Conservation (phyloP, 2,113 vertebrate genomes). For the Spheniscus mendiculus region DNA sequence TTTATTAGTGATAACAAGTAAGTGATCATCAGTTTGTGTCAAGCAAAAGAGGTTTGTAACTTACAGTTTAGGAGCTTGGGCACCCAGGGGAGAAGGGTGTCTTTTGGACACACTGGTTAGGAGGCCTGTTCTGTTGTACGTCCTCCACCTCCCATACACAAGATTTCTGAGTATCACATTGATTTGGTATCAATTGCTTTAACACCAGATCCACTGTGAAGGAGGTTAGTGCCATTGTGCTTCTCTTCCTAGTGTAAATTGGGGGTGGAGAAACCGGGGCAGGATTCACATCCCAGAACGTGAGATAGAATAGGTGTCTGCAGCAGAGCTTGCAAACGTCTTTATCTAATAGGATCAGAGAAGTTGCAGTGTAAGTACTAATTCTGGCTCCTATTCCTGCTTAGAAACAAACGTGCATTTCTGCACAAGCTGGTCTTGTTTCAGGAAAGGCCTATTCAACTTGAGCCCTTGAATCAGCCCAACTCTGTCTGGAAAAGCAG, state of each 20-base stretch:
- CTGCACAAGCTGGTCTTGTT: not conserved
- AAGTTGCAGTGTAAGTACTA: not conserved
- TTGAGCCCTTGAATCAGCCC: not conserved
- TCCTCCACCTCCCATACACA: not conserved
- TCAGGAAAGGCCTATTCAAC: not conserved
- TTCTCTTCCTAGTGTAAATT: not conserved
- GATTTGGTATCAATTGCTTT: not conserved
- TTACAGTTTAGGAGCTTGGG: not conserved
- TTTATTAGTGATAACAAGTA: constrained; percentile 98
- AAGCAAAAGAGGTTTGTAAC: rapidly evolving
- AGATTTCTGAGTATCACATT: not conserved
- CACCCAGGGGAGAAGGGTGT: not conserved
- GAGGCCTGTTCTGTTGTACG: not conserved
- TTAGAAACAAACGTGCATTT: not conserved
- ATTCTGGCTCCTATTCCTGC: not conserved
- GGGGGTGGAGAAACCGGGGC: not conserved
- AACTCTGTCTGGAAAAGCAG: not conserved
- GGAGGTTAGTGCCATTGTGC: not conserved
- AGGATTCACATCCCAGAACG: not conserved
- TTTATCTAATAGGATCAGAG: not conserved
- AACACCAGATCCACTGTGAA: not conserved
- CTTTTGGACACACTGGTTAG: not conserved
- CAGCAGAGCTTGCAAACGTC: not conserved
- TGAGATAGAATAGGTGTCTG: not conserved
- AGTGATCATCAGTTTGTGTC: constrained; percentile 34